Conservation (phyloP, 2,113 vertebrate species). For the Cyrtonyx montezumae region DNA sequence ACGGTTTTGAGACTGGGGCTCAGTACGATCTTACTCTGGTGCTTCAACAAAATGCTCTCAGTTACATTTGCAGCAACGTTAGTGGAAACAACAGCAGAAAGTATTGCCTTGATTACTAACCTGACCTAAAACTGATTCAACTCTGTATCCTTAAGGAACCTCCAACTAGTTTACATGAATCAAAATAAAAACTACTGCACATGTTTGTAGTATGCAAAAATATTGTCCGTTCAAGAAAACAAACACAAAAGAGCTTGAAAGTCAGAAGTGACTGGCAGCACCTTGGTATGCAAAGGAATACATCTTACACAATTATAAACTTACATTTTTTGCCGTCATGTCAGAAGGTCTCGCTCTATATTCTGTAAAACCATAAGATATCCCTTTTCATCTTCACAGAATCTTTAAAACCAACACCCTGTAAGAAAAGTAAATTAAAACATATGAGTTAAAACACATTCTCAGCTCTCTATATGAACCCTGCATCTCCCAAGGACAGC, state of each 20-base stretch:
- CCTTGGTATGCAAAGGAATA: background rate
- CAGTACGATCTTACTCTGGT: background rate
- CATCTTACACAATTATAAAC: conserved; percentile 8
- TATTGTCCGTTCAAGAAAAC: background rate
- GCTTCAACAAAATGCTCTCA: background rate
- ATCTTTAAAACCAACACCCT: conserved; percentile 72
- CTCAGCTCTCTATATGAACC: background rate
- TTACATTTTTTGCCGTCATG: conserved; percentile 82
- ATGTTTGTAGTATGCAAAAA: background rate
- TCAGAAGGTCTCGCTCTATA: conserved; percentile 72
- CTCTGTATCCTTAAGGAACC: background rate
- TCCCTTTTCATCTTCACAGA: conserved; percentile 68
- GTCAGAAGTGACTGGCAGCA: background rate
- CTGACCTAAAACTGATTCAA: background rate
- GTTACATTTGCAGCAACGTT: background rate
- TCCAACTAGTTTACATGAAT: background rate
- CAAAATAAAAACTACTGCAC: background rate
- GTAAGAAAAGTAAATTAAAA: conserved; percentile 62
- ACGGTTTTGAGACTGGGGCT: background rate
- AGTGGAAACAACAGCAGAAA: background rate
- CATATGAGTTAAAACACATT: background rate
- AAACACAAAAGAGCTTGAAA: background rate
- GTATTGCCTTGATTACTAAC: background rate
- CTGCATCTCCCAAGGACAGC: background rate
- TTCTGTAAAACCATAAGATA: conserved; percentile 70